Evolutionary conservation across 2,113 vertebrate species (phyloP).

Genomic region (Cranoglanis bouderius): DNA sequence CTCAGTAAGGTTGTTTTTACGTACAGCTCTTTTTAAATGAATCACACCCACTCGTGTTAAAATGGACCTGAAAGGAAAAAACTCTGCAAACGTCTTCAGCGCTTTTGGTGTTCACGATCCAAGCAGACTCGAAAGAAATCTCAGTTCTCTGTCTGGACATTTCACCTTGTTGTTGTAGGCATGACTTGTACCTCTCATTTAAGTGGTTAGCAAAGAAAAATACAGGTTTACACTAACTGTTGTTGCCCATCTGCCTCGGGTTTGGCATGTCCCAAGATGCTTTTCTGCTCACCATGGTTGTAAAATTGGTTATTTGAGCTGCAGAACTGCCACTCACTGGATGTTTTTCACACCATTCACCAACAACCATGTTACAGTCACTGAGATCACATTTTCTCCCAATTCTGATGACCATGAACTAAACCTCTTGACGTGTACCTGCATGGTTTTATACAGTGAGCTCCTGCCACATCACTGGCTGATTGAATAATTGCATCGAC

Average conservation of each 20-base stretch:
- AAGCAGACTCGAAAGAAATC: no score
- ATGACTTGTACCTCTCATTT: no score
- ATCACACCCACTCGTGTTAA: background rate
- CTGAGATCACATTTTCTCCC: background rate
- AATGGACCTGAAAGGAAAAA: background rate
- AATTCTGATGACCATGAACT: background rate
- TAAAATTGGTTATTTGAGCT: background rate
- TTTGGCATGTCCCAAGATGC: background rate
- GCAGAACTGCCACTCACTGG: no score
- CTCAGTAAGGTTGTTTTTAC: background rate
- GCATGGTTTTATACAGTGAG: background rate
- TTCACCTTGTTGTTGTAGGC: no score
- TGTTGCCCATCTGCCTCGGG: background rate
- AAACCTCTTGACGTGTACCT: background rate
- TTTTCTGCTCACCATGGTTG: background rate
- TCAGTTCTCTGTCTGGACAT: no score
- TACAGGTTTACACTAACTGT: no score
- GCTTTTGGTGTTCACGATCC: no score
- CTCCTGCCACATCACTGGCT: background rate
- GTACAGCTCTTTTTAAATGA: background rate
- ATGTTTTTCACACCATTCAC: no score
- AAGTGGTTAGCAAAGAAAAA: no score
- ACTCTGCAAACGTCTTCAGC: background rate
- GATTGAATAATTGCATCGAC: background rate
- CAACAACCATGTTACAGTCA: no score